Percentiles rank a stretch among this genome's conserved stretches.
phyloP scores from a whole-genome alignment of 2,888 invertebrate genomes.

The Allophyes oxyacanthae region DNA sequence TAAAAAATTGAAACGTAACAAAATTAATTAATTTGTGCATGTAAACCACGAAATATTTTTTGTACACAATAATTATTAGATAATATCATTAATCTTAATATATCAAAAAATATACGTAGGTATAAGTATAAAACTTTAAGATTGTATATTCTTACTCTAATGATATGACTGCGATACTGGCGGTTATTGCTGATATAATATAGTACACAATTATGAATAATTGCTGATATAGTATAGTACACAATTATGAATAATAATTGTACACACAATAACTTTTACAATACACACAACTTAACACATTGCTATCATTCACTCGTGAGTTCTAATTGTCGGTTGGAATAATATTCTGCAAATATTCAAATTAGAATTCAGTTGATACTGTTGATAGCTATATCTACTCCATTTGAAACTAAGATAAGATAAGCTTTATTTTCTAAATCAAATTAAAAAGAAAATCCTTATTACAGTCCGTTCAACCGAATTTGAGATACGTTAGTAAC shows the following conservation, averaged over 20 bases:
- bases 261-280: slow-evolving; percentile 57
- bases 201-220: slow-evolving; percentile 57
- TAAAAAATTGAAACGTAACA: slow-evolving; percentile 7
- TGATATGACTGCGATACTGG: slow-evolving; percentile 88
- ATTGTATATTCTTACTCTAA: slow-evolving; percentile 78
- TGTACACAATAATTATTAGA: slow-evolving; percentile 47
- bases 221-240: slow-evolving; percentile 65
- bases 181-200: slow-evolving; percentile 77
- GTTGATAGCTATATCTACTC: too few species aligned
- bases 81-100: slow-evolving; percentile 44
- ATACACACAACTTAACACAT: slow-evolving; percentile 59
- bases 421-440: too few species aligned
- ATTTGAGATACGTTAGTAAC: too few species aligned
- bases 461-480: too few species aligned
- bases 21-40: slow-evolving; percentile 21
- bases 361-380: too few species aligned
- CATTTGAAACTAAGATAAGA: too few species aligned
- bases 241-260: slow-evolving; percentile 51
- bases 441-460: too few species aligned
- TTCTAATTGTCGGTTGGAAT: slow-evolving; percentile 46
- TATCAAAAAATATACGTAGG: slow-evolving; percentile 58
- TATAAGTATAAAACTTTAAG: slow-evolving; percentile 66
- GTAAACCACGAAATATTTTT: slow-evolving; percentile 33
- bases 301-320: slow-evolving; percentile 55
- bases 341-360: too few species aligned